Base-by-base conservation (phyloP, 2,888 invertebrate genomes). In the Netelia inedita region DNA sequence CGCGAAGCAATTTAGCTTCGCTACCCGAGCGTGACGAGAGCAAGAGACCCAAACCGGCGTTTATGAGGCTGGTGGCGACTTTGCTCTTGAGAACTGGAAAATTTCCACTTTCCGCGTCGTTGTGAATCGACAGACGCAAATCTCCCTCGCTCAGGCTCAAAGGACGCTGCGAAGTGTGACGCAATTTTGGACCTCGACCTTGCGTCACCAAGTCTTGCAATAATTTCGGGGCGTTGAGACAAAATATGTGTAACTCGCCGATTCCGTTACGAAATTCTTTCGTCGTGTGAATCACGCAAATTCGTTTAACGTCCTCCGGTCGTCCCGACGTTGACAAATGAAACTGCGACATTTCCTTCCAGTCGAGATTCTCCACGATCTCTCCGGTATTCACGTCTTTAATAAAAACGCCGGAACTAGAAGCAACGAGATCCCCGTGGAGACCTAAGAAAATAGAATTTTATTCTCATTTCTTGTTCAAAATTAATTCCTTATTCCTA, bases 301-400 rank as follows among this genome's bases (percentile, higher is more conserved):
- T 95, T 87, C 94, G 94, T 90, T 95, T 95, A 81, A 95, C 95
- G 88, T 96, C 96, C 57, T 94, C 94, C 8, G 93, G 91, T 46
- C 94, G 93, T 10, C 94, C 94, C 1, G 94, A 94, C 19, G 94
- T 94, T 83, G 94, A 94, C 87, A 96, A 92, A 76, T 95, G 94
- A 65, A 95, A 95, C 83, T 95, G 95, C 73, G 93, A 94, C 86
- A 96, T 94, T 80, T 96, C 95, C 86, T 94, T 94, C 96, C 96
- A 96, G 41, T 95, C 94, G 88, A 96, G 94, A 75, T 94, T 94
- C 43, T 95, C 94, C 75, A 94, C 94, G 68, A 94, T 94, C 50
- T 95, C 94, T 68, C 94, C 95, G 72, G 91, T 94, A 88, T 92
- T 94, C 5, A 94, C 93, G 88, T 95, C 95, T 41, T 95, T 95